Evolutionary conservation across 2,113 vertebrate genomes (phyloP).

Genomic region (Chascanopsetta lugubris): DNA sequence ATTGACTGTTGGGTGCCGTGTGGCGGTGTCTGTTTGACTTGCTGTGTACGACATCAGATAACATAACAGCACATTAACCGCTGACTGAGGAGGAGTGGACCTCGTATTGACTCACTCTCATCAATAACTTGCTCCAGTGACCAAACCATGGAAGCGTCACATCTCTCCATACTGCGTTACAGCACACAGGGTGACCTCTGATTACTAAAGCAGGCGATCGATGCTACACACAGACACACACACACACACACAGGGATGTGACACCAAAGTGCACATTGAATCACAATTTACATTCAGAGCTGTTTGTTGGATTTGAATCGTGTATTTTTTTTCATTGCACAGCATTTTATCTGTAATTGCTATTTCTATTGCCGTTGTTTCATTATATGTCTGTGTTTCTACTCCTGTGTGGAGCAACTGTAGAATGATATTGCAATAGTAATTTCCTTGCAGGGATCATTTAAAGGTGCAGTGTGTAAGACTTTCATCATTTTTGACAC

Average conservation of each 20-base stretch:
- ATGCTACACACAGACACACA: slow-evolving; percentile 31
- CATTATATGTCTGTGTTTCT: too few species aligned
- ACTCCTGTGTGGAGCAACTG: too few species aligned
- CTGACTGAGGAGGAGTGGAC: slow-evolving; percentile 32
- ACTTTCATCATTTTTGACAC: too few species aligned
- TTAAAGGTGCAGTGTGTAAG: too few species aligned
- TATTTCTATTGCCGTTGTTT: too few species aligned
- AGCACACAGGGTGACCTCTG: slow-evolving; percentile 25
- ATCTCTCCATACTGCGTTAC: slow-evolving; percentile 33
- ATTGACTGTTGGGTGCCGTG: not conserved
- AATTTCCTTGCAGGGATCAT: too few species aligned
- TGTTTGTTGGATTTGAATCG: slow-evolving; percentile 4
- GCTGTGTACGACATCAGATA: slow-evolving; percentile 17
- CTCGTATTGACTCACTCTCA: slow-evolving; percentile 42
- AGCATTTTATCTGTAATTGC: too few species aligned
- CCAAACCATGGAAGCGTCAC: slow-evolving; percentile 21
- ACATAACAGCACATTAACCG: slow-evolving; percentile 9
- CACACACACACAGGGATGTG: not conserved
- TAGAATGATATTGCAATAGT: too few species aligned
- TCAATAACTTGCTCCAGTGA: slow-evolving; percentile 40
- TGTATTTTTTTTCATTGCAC: too few species aligned
- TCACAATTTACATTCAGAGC: not conserved
- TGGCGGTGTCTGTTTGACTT: slow-evolving; percentile 1
- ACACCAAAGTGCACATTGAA: slow-evolving; percentile 13
- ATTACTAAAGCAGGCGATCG: slow-evolving; percentile 30